Evolutionary conservation across 1,140 invertebrate species (phyloP), one percentile per base, ranked within the genome.

Genomic region (Schlechtendalia chinensis): DNA sequence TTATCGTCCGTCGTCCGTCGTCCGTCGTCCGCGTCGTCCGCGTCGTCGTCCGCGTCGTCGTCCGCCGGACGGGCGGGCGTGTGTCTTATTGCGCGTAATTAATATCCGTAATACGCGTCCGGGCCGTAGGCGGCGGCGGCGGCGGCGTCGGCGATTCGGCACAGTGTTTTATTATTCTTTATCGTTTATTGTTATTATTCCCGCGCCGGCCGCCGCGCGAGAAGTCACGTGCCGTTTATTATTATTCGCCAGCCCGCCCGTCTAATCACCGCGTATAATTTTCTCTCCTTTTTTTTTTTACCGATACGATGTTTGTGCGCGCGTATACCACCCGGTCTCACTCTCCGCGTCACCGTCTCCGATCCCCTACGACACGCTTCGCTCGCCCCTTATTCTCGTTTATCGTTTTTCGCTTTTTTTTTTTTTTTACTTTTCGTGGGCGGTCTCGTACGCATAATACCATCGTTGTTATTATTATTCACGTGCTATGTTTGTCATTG

Each of bases 51-150:
- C 58, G 19, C 58, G 58, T 39, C 54, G 56, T 14, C 58, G n/a
- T 16, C 16, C 75, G 29, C 19, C 58, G 58, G 58, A 19, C 24
- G 56, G 58, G 19, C 75, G 75, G 75, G 75, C 75, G 75, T 79
- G 75, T 79, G 58, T 79, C 58, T 63, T 79, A 79, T 63, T 54
- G n/a, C 19, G 69, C 47, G 69, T 72, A 72, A 72, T 72, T 72
- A 72, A 53, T 79, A 61, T 63, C 50, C 32, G 45, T 50, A 50
- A 77, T 29, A 59, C 54, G 71, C 50, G 53, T 54, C 45, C 17
- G 50, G 29, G n/a, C n/a, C n/a, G n/a, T 39, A 53, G 22, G 27
- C 71, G 32, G 8, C 32, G 32, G 8, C 32, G 32, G 3, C 32
- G 3, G 32, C 5, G 56, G 53, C 19, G 54, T n/a, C 27, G 54